Evolutionary conservation across 2,888 invertebrate species (phyloP), one percentile per base, ranked within the genome.

Genomic region (Drosophila fungiperda): DNA sequence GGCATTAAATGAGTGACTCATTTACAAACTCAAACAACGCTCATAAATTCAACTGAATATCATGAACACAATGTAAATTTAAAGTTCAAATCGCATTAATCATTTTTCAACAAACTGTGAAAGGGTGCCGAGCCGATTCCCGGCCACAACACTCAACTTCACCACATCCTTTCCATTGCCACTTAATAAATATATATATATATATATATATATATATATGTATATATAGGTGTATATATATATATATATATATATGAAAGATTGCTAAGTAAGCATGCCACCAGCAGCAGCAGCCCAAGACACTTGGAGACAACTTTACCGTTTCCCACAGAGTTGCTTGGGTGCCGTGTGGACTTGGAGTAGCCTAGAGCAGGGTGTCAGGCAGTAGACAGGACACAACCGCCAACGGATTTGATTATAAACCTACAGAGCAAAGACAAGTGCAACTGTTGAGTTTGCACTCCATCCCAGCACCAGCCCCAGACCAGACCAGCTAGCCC

Each of bases 31-130:
- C 89, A 89, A 85, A 85, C 84, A 87, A 84, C 82, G 89, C 89
- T 81, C 89, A 89, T 85, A 85, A 85, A 85, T 85, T 85, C 79
- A 83, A 89, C 75, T 76, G 81, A 85, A 85, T 85, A 87, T 85
- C 89, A 89, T 85, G 89, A 89, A 79, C 87, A 89, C 84, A 89
- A 89, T 87, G 84, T 85, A 85, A 89, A 85, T 89, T 89, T 85
- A 79, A 85, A 85, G 84, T 85, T 85, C 83, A 89, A 87, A 85
- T 87, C 84, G 73, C 89, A 85, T 85, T 85, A 85, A 85, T 85
- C 84, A 85, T 85, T 89, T 89, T 87, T 79, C 79, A 75, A 73
- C 53, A 68, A 81, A 59, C 70, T 70, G 67, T 76, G 78, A 68
- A 78, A 76, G 76, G 78, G 80, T 76, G 78, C 50, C 53, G 58